Evolutionary conservation across 2,113 vertebrate genomes (phyloP).

Genomic region (Petaurus breviceps): DNA sequence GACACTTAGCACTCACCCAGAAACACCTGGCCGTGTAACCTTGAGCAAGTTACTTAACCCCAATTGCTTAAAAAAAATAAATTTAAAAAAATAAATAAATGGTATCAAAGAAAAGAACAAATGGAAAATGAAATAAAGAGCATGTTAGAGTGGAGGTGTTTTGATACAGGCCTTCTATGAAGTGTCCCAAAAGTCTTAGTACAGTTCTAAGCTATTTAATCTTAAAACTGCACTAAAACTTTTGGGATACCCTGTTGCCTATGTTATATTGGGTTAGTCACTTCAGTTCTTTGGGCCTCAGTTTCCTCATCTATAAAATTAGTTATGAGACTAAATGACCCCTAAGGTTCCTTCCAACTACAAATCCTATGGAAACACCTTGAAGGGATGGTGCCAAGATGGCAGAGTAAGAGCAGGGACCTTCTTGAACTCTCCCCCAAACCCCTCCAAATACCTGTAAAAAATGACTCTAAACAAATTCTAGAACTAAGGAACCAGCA

Average conservation of each 20-base stretch:
- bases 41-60: no score
- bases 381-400: no score
- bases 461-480: no score
- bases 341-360: background rate
- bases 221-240: background rate
- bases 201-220: background rate
- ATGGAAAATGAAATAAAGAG: background rate
- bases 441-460: no score
- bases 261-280: background rate
- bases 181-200: background rate
- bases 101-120: background rate
- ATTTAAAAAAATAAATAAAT: no score
- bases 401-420: no score
- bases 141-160: background rate
- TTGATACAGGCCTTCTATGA: background rate
- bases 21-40: no score
- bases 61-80: no score
- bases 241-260: background rate
- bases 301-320: background rate
- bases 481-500: no score
- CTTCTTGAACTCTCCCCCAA: no score
- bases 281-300: background rate
- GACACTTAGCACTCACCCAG: no score
- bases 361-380: background rate
- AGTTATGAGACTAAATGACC: background rate